Evolutionary conservation across 2,888 invertebrate species (phyloP), one percentile per base, ranked within the genome.

Genomic region (Ormyrus rosae): DNA sequence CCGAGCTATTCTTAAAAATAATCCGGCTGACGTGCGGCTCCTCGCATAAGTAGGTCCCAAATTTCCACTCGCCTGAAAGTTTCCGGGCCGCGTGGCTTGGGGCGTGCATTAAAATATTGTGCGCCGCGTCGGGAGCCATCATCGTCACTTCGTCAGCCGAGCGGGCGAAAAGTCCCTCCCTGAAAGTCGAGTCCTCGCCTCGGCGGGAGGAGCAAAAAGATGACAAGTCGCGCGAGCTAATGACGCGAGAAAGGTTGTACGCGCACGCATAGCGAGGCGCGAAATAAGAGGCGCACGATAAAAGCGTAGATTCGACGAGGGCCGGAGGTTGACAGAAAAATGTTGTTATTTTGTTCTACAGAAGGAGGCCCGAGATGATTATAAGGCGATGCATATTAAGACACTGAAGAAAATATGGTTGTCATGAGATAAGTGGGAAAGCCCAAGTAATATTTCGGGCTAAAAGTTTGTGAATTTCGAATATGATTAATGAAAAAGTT

Each of bases 271-370:
- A 2, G 46, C 48, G 48, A n/a, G 64, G 7, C 11, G 55, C n/a
- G 46, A 6, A 8, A 13, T 19, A 69, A 69, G 48, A 56, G 48
- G 6, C 34, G 34, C 34, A 34, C 34, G 34, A 4, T 34, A 34
- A 34, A 34, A 58, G 58, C 34, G 34, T 34, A 4, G 34, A 34
- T 34, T 34, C 34, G 34, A 70, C 19, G 13, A 70, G 56, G 50
- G 58, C 48, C n/a, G n/a, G 45, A 13, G 48, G 7, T 13, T 7
- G 46, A 19, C 34, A 7, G 61, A n/a, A 34, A 58, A 58, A 74
- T 74, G 51, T 74, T 50, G 10, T 34, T 58, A 74, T 56, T 73
- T 73, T 73, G 56, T 64, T 73, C 64, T 19, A 11, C 6, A 55
- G 48, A 48, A 34, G 55, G n/a, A 55, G 58, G 6, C 2, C 55